phyloP scores from a whole-genome alignment of 1,140 invertebrate genomes.

The Ostrea denselamellosa region DNA sequence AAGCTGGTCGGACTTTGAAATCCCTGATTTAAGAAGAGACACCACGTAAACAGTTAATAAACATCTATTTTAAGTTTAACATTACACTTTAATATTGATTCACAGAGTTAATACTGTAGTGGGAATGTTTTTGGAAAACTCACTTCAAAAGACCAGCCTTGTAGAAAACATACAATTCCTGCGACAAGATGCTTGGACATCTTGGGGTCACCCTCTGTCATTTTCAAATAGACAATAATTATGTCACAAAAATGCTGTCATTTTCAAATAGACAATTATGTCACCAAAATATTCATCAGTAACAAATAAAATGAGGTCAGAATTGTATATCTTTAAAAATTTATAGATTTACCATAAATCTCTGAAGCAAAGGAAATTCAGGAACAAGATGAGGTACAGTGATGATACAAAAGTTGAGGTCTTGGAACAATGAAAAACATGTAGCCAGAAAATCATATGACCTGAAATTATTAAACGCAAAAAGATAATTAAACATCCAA shows the following conservation, averaged over 20 bases:
- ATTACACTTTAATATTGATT: too few relatives aligned
- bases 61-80: too few relatives aligned
- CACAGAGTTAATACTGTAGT: too few relatives aligned
- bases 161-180: slow-evolving; percentile 85
- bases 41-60: background rate
- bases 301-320: background rate
- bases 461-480: slow-evolving; percentile 63
- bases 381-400: slow-evolving; percentile 83
- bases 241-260: background rate
- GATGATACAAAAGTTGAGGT: slow-evolving; percentile 84
- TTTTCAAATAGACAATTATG: background rate
- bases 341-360: slow-evolving; percentile 82
- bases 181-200: slow-evolving; percentile 80
- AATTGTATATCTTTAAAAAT: slow-evolving; percentile 2
- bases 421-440: slow-evolving; percentile 85
- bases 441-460: slow-evolving; percentile 82
- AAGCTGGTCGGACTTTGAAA: slow-evolving; percentile 70
- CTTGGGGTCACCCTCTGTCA: slow-evolving; percentile 83
- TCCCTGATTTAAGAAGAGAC: slow-evolving; percentile 57
- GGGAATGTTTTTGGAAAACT: slow-evolving; percentile 41
- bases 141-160: slow-evolving; percentile 81
- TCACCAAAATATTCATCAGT: background rate
- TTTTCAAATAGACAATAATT: slow-evolving; percentile 39
- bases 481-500: background rate
- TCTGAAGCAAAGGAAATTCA: slow-evolving; percentile 82